phyloP scores from a whole-genome alignment of 2,113 vertebrate genomes.

The Agelaius tricolor region DNA sequence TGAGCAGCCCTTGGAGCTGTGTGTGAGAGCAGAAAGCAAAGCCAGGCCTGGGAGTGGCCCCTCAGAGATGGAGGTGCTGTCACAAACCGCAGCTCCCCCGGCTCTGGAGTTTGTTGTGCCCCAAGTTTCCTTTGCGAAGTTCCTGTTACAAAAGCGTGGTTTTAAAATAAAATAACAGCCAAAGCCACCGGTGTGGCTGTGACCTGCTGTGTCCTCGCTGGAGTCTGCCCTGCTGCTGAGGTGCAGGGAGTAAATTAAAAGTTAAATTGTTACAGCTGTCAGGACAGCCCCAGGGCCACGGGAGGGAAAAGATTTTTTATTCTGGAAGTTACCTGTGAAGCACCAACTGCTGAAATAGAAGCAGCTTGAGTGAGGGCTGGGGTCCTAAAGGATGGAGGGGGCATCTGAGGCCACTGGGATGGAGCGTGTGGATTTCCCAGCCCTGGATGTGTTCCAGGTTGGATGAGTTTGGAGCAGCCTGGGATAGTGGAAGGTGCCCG shows the following conservation, averaged over 20 bases:
- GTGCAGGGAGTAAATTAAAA: slow-evolving; percentile 57
- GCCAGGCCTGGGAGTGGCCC: fast-evolving
- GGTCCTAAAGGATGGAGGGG: not conserved
- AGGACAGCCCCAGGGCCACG: slow-evolving; percentile 12
- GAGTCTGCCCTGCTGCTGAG: not conserved
- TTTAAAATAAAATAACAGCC: not conserved
- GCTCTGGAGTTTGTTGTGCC: fast-evolving
- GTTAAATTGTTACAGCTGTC: slow-evolving; percentile 67
- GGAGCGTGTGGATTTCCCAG: not conserved
- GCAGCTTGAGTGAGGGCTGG: not conserved
- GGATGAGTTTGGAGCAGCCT: not conserved
- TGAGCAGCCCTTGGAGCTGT: fast-evolving
- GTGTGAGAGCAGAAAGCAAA: fast-evolving
- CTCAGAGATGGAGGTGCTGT: not conserved
- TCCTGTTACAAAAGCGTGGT: not conserved
- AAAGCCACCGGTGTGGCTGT: fast-evolving
- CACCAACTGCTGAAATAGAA: not conserved
- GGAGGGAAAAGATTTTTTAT: slow-evolving; percentile 8
- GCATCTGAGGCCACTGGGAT: not conserved
- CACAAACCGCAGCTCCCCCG: not conserved
- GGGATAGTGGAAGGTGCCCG: not conserved
- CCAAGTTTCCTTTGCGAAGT: not conserved
- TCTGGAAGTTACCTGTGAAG: slow-evolving; percentile 24
- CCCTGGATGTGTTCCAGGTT: not conserved
- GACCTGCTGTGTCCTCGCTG: fast-evolving